Evolutionary conservation across 2,888 invertebrate species (phyloP).

Genomic region (Caenorhabditis sp.): DNA sequence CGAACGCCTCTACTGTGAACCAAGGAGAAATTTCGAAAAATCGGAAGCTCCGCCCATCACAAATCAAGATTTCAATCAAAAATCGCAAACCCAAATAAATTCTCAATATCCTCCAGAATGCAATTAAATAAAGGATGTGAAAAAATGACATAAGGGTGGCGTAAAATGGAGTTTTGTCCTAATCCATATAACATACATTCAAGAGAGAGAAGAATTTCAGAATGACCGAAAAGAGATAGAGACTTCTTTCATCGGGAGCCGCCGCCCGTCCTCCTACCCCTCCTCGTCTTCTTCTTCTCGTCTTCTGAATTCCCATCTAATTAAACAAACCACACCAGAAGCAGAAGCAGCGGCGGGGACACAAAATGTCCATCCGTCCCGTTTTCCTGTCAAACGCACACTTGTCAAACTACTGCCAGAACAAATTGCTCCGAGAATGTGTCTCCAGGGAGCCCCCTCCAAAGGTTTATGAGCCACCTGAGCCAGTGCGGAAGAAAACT

Average conservation of each 20-base stretch:
- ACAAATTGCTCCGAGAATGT: constrained; percentile 30
- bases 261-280: too few species aligned
- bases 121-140: too few species aligned
- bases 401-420: constrained; percentile 45
- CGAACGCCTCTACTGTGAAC: too few species aligned
- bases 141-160: too few species aligned
- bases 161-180: not conserved
- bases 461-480: constrained; percentile 54
- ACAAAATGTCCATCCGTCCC: constrained; percentile 15
- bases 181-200: not conserved
- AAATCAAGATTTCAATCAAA: too few species aligned
- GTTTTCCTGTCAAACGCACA: constrained; percentile 61
- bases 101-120: too few species aligned
- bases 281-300: not conserved
- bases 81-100: too few species aligned
- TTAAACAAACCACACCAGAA: constrained; percentile 47
- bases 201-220: not conserved
- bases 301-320: constrained; percentile 64
- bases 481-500: constrained; percentile 25
- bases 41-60: too few species aligned
- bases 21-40: too few species aligned
- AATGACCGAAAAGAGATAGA: constrained; percentile 5
- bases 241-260: constrained; percentile 1
- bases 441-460: constrained; percentile 28
- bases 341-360: not conserved